Base-by-base conservation (phyloP, 2,113 vertebrate species). In the Calidris pygmaea region DNA sequence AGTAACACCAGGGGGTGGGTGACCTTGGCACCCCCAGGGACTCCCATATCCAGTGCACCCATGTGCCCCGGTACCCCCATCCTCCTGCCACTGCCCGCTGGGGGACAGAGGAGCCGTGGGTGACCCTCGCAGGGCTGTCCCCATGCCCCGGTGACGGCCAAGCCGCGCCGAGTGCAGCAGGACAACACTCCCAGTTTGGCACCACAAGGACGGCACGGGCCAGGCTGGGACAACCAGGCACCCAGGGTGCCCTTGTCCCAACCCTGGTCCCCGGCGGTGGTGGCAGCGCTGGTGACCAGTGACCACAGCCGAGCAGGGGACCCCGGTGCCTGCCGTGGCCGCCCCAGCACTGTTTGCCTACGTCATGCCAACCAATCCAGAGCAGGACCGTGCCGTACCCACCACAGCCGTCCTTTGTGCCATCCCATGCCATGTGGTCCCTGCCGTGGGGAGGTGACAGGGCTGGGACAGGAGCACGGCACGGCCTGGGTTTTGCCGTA, bases 271-370 rank as follows among this genome's bases (percentile, higher is more conserved):
- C 6, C 8, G 4, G 27, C 1, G 1, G 60, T 27, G 53, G 37
- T 5, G 14, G 16, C 60, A 78, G 45, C 9, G 65, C 27, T 66
- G 70, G 55, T 48, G n/a, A 21, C 14, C 15, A 1, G 90, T 45
- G 75, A 50, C 58, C 3, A 3, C 84, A 60, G 48, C 29, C 8
- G 2, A 48, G 17, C 77, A 70, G 43, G 55, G 43, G 29, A 80
- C n/a, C 4, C 47, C 0, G 0, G 34, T 67, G 47, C 70, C 60
- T 55, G 65, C 30, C 24, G 1, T 0, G 0, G 74, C 30, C 26
- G 2, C 27, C 12, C 29, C 8, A 1, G 21, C 1, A 0, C 8
- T 30, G 27, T 83, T 88, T 95, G 67, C 48, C 75, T 37, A 14
- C 6, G 0, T 30, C 20, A 67, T 95, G 83, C 83, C 86, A 90